A percentile compares a stretch with the other conserved stretches of the same genome.
These are phyloP conservation scores for Syngnathus acus DNA, from an alignment of 2,797 vertebrate species.

Conservation along the genomic window DNA sequence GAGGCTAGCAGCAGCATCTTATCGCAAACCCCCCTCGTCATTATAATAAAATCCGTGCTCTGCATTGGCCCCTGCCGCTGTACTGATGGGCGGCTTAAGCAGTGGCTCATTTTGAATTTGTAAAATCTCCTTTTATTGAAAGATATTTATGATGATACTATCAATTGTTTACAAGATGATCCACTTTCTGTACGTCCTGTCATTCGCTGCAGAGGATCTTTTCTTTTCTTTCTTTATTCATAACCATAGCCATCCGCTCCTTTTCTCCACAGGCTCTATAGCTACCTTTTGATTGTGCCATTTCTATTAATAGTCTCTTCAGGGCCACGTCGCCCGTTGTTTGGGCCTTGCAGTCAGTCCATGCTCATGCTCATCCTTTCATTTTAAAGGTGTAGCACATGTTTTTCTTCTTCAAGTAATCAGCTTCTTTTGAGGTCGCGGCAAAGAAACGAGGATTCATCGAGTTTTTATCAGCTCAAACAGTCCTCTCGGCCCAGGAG, in stretches of 20 bases:
- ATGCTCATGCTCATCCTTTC: not conserved
- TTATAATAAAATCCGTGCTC: too few species aligned
- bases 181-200: not conserved
- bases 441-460: slow-evolving; percentile 26
- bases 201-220: not conserved
- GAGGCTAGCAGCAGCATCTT: too few species aligned
- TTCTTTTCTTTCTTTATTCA: not conserved
- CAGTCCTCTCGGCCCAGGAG: slow-evolving; percentile 28
- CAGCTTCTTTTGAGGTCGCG: slow-evolving; percentile 20
- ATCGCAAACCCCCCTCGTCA: too few species aligned
- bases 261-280: not conserved
- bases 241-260: not conserved
- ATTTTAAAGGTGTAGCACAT: not conserved
- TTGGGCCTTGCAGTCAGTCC: slow-evolving; percentile 3
- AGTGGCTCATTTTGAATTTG: too few species aligned
- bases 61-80: too few species aligned
- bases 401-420: slow-evolving; percentile 17
- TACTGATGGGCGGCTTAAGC: too few species aligned
- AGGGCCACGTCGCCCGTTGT: slow-evolving; percentile 14
- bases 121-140: slow-evolving; percentile 3
- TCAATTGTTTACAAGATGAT: not conserved
- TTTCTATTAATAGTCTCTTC: slow-evolving; percentile 21
- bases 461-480: slow-evolving; percentile 44
- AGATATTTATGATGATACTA: not conserved
- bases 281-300: slow-evolving; percentile 4